Conservation (phyloP, 2,797 vertebrate genomes). For the Mus caroli region DNA sequence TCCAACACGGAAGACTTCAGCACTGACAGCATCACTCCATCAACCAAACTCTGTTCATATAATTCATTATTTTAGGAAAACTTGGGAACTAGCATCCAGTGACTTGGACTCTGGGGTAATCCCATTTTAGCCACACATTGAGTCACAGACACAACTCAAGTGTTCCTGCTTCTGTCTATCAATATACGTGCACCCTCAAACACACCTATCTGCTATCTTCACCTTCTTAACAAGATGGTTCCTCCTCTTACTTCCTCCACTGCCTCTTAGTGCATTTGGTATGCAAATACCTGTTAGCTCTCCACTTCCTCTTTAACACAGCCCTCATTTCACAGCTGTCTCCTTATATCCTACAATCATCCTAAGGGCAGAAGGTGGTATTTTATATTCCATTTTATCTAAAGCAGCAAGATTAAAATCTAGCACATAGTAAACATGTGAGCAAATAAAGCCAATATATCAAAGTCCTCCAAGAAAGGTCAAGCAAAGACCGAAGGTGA, state of each 20-base stretch:
- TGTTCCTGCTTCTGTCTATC: background rate
- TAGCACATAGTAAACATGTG: background rate
- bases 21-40: background rate
- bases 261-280: background rate
- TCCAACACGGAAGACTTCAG: background rate
- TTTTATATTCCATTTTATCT: background rate
- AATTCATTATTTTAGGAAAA: slow-evolving; percentile 29
- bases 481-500: background rate
- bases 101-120: background rate
- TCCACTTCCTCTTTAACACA: background rate
- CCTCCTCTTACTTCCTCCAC: background rate
- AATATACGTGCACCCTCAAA: background rate
- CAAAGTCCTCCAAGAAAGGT: slow-evolving; percentile 20
- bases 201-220: background rate
- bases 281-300: background rate
- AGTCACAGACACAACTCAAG: slow-evolving; percentile 12
- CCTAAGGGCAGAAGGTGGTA: background rate
- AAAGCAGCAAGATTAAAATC: background rate
- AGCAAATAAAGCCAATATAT: background rate
- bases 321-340: background rate
- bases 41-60: background rate
- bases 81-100: background rate
- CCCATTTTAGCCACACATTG: background rate
- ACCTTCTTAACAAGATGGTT: background rate
- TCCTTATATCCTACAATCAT: background rate